Base-by-base conservation (phyloP, 92 coral and sea anemone genomes). In the Phenganax stokvisi region DNA sequence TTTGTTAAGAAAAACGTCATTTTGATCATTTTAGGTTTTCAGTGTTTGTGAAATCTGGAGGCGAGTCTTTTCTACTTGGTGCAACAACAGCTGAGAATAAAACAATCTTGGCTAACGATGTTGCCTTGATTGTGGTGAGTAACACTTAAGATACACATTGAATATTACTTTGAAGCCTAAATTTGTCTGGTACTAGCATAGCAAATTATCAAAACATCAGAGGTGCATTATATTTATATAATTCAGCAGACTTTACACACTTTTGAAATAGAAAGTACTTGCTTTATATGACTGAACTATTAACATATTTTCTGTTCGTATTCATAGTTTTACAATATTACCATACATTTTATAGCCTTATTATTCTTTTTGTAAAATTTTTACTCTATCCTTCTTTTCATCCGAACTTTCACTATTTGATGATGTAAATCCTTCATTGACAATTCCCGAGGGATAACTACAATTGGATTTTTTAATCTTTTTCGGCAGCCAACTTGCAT, bases 11-110 rank as follows among this genome's bases (percentile, higher is more conserved):
- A 51, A 53, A 10, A 17, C 58, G 16, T 20, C 7, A 5, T 79
- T 44, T 82, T 57, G 5, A 17, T 65, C 47, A 29, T 61, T 27
- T 51, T 62, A 94, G 98, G 86, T 94, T 94, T 83, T 92, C 98
- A 56, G 89, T 87, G 53, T 94, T 94, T 85, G 98, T 94, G 77
- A 94, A 94, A 84, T 94, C 98, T 11, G 98, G 98, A 57, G 98
- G 98, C 16, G 98, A 94, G 80, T 96, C 98, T 2, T 94, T 83
- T 77, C 83, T 94, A 58, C 84, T 94, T n/a, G 98, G 98, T 17
- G 83, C 89, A 15, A 83, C 92, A 74, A 82, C 85, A 4, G 84
- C 89, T 57, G 92, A 90, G 54, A 78, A 78, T 74, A 85, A 83
- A 8, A 74, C 89, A 6, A 85, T 92, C 64, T 88, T 91, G 54